Percentiles rank a stretch among this genome's conserved stretches.
Evolutionary conservation across 2,888 invertebrate genomes (phyloP).

Genomic region (Polydrusus tereticollis): DNA sequence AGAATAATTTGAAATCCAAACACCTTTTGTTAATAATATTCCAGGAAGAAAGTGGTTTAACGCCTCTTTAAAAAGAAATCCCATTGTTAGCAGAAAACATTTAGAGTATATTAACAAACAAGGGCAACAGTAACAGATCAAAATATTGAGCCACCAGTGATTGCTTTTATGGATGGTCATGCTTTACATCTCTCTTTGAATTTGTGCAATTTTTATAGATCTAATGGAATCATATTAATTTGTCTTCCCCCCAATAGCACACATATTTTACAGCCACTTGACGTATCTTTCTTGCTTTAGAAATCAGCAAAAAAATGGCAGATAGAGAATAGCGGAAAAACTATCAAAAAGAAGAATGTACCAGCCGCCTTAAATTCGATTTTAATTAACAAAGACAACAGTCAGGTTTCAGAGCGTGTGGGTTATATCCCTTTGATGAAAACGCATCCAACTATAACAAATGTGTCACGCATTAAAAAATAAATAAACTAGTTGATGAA

Average conservation of each 20-base stretch:
- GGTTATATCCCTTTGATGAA: too few relatives aligned
- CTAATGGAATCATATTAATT: too few relatives aligned
- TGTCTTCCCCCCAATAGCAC: too few relatives aligned
- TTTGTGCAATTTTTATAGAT: slow-evolving; percentile 30
- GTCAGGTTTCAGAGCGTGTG: too few relatives aligned
- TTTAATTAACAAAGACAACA: too few relatives aligned
- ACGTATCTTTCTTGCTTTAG: slow-evolving; percentile 24
- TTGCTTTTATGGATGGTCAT: slow-evolving; percentile 35
- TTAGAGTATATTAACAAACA: slow-evolving; percentile 12
- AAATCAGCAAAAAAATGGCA: slow-evolving; percentile 18
- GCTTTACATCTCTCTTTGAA: slow-evolving; percentile 34
- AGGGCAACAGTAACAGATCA: background rate
- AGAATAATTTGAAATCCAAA: slow-evolving; percentile 8
- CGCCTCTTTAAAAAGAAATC: background rate
- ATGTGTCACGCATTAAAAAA: too few relatives aligned
- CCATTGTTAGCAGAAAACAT: background rate
- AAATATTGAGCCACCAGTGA: slow-evolving; percentile 24
- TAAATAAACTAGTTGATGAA: too few relatives aligned
- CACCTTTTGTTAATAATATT: slow-evolving; percentile 10
- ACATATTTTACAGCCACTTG: too few relatives aligned
- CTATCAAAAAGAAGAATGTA: too few relatives aligned
- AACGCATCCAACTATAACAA: too few relatives aligned
- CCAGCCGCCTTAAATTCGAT: too few relatives aligned
- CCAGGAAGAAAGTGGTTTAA: slow-evolving; percentile 21
- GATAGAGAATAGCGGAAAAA: background rate